These are phyloP conservation scores for Eulimnadia texana DNA, from an alignment of 1,140 invertebrate species.

Conservation along the genomic window DNA sequence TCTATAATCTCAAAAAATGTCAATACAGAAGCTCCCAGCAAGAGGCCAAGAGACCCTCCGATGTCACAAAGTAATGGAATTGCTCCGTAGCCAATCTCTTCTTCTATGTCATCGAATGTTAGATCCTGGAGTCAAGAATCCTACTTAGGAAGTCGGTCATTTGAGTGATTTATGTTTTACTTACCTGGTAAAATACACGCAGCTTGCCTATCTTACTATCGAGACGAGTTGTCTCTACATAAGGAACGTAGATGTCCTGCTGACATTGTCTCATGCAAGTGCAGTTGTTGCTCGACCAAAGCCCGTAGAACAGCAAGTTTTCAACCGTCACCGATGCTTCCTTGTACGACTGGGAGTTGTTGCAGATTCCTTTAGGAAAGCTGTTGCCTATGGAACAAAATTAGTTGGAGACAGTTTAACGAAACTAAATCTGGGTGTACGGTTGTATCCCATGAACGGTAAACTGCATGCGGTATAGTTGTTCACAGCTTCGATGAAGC, in stretches of 20 bases:
- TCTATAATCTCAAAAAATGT: conserved; percentile 27
- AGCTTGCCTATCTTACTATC: conserved; percentile 17
- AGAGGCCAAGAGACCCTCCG: conserved; percentile 27
- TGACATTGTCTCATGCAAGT: conserved; percentile 22
- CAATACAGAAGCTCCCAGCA: conserved; percentile 27
- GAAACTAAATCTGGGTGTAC: neutral
- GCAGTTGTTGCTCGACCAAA: conserved; percentile 20
- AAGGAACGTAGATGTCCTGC: conserved; percentile 21
- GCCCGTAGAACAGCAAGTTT: conserved; percentile 20
- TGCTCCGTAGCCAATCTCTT: conserved; percentile 22
- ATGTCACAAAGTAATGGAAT: conserved; percentile 26
- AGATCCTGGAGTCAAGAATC: conserved; percentile 20
- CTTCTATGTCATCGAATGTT: conserved; percentile 23
- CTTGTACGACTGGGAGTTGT: conserved; percentile 18
- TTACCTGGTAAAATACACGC: conserved; percentile 23
- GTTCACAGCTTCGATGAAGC: conserved; percentile 20
- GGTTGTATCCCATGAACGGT: conserved; percentile 20
- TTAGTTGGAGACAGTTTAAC: too few species aligned
- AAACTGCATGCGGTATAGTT: conserved; percentile 18
- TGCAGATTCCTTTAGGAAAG: conserved; percentile 14
- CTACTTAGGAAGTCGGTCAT: neutral
- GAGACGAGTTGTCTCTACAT: conserved; percentile 20
- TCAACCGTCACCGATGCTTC: conserved; percentile 21
- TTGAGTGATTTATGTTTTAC: neutral
- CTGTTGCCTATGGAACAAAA: too few species aligned